Conservation (phyloP, 2,797 vertebrate species). For the Thamnophis elegans region DNA sequence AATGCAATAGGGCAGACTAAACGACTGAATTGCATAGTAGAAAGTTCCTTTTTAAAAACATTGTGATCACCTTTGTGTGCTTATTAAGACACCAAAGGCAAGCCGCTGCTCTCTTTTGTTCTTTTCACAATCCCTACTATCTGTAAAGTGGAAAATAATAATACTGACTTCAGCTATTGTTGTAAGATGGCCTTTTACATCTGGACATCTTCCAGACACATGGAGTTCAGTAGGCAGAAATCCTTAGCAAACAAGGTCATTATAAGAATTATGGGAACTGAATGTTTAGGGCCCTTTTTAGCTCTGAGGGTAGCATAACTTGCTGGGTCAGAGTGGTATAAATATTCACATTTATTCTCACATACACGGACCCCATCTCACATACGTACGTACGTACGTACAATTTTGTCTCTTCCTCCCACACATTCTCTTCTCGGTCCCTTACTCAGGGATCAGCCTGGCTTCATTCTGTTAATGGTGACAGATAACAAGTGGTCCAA, state of each 20-base stretch:
- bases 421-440: not conserved
- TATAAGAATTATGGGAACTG: not conserved
- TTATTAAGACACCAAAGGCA: not conserved
- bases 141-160: not conserved
- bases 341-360: not conserved
- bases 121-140: not conserved
- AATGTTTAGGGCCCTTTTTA: not conserved
- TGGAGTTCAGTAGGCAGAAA: not conserved
- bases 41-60: not conserved
- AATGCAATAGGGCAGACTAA: not conserved
- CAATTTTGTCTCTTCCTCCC: not conserved
- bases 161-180: not conserved
- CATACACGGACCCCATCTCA: not conserved
- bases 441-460: not conserved
- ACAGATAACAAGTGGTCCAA: not conserved
- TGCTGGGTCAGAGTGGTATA: not conserved
- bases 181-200: not conserved
- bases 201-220: not conserved
- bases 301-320: not conserved
- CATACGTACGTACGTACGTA: not conserved
- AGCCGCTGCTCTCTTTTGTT: not conserved
- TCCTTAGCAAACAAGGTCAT: not conserved
- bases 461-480: not conserved
- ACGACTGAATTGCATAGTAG: too few relatives aligned
- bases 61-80: not conserved